phyloP scores from a whole-genome alignment of 2,797 vertebrate genomes.

The Cirrhinus mrigala region DNA sequence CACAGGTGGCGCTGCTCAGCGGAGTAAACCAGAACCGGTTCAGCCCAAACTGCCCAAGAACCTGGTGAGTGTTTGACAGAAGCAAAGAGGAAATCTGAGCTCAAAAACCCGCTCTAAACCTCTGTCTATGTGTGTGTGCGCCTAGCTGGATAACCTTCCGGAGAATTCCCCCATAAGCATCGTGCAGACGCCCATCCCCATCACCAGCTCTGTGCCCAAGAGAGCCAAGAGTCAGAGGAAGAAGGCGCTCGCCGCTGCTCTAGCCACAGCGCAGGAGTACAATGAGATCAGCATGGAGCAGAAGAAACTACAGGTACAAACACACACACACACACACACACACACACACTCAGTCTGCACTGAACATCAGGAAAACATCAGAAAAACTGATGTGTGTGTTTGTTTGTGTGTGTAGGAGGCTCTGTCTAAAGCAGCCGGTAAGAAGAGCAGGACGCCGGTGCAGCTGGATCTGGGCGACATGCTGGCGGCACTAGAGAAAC shows the following conservation, averaged over 20 bases:
- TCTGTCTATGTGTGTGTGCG: slow-evolving; percentile 43
- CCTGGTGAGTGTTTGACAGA: slow-evolving; percentile 77
- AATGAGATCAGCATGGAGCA: slow-evolving; percentile 99
- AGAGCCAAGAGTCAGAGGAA: slow-evolving; percentile 99
- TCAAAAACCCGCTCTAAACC: background rate
- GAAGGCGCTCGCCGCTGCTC: slow-evolving; percentile 94
- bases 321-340: slow-evolving; percentile 6
- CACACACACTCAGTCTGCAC: background rate
- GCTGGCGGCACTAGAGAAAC: slow-evolving; percentile 95
- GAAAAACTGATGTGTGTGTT: too few species aligned
- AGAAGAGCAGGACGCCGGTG: slow-evolving; percentile 95
- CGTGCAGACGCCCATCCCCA: slow-evolving; percentile 97
- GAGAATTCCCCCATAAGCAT: slow-evolving; percentile 98
- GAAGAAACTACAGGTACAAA: slow-evolving; percentile 91
- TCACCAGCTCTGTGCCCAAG: slow-evolving; percentile 97
- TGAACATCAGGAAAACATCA: slow-evolving; percentile 1
- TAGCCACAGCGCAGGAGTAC: slow-evolving; percentile 97
- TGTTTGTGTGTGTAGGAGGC: slow-evolving; percentile 83
- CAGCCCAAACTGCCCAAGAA: slow-evolving; percentile 90
- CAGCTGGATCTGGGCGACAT: slow-evolving; percentile 97
- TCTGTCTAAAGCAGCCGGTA: slow-evolving; percentile 94
- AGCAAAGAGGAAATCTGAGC: background rate
- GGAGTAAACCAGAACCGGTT: slow-evolving; percentile 82
- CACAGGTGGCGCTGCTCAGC: slow-evolving; percentile 77
- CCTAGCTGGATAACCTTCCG: slow-evolving; percentile 95